Percentiles rank a stretch among this genome's conserved stretches.
Conservation (phyloP, 1,140 invertebrate species). For the Caenorhabditis tropicalis region DNA sequence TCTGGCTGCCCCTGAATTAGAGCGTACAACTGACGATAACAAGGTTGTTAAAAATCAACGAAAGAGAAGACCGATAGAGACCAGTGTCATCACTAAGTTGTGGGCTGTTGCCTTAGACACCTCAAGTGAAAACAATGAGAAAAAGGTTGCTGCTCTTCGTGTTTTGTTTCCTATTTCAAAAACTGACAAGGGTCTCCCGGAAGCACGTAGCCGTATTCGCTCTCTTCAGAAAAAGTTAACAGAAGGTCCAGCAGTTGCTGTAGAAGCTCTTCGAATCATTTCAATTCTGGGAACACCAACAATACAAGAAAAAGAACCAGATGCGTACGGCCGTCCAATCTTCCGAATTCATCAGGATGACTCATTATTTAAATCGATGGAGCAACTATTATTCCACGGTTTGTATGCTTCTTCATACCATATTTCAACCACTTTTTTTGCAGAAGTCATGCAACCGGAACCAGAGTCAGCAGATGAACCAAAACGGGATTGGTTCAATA, state of each 20-base stretch:
- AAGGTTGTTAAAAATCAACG: background rate
- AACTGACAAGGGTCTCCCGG: background rate
- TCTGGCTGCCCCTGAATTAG: background rate
- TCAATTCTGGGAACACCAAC: background rate
- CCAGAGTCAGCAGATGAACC: too few relatives aligned
- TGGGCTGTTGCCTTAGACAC: background rate
- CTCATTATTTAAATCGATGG: slow-evolving; percentile 4
- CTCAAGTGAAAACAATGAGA: background rate
- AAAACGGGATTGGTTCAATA: slow-evolving; percentile 2
- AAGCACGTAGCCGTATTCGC: background rate
- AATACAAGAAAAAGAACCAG: background rate
- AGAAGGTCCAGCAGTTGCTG: background rate
- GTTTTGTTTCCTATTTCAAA: background rate
- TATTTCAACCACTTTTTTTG: background rate
- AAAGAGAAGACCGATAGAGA: background rate
- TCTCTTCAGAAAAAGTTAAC: background rate
- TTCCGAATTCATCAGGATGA: slow-evolving; percentile 5
- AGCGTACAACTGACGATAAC: background rate
- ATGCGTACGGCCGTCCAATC: background rate
- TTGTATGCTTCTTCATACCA: background rate
- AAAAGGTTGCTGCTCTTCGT: background rate
- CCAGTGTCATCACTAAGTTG: background rate
- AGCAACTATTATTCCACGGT: slow-evolving; percentile 3
- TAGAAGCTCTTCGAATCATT: background rate
- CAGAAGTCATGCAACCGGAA: slow-evolving; percentile 7